Evolutionary conservation across 1,140 invertebrate genomes (phyloP).

Genomic region (Polypedilum vanderplanki): DNA sequence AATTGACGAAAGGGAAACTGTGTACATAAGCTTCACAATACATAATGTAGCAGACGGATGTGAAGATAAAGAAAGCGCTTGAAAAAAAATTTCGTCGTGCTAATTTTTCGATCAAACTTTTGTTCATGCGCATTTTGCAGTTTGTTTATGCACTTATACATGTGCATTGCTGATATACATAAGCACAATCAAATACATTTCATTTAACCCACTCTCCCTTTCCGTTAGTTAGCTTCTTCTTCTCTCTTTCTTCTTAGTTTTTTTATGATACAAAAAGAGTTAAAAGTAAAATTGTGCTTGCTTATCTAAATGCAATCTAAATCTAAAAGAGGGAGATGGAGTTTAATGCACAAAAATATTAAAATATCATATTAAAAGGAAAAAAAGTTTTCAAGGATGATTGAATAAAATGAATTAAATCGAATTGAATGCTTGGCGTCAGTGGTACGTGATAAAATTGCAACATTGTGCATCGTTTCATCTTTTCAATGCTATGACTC

Average conservation of each 20-base stretch:
- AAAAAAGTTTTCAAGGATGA: conserved; percentile 4
- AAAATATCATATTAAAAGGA: no score
- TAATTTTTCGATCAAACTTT: neutral
- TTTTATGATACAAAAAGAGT: no score
- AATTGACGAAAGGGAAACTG: conserved; percentile 10
- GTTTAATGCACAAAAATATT: no score
- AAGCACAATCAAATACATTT: neutral
- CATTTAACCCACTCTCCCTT: conserved; percentile 16
- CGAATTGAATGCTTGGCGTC: neutral
- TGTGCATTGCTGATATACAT: neutral
- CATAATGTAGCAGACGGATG: neutral
- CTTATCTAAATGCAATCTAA: no score
- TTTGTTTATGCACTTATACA: conserved; percentile 18
- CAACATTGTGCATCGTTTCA: neutral
- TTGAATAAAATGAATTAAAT: neutral
- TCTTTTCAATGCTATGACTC: conserved; percentile 11
- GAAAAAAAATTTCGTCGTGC: neutral
- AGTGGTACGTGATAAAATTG: neutral
- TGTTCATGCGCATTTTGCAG: conserved; percentile 9
- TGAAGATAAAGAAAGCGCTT: neutral
- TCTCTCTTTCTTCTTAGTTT: no score
- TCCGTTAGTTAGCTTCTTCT: neutral
- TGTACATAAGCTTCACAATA: neutral
- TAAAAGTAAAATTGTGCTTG: no score
- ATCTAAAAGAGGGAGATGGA: no score